These are phyloP conservation scores for Drosophila equinoxialis DNA, from an alignment of 1,140 invertebrate species.

Conservation along the genomic window DNA sequence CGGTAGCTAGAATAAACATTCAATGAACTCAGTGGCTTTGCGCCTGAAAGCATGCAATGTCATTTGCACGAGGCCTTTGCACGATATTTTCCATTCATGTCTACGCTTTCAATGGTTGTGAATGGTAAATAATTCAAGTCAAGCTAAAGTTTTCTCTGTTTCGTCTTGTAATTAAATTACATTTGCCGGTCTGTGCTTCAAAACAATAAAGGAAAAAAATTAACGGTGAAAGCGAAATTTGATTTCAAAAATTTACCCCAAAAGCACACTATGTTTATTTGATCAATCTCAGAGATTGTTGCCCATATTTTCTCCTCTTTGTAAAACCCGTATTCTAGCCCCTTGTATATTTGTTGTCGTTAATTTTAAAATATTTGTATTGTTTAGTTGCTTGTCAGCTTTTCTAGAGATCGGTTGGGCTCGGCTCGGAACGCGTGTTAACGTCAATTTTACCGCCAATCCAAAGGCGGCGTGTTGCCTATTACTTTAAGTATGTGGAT, in stretches of 20 bases:
- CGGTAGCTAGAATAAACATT: constrained; percentile 36
- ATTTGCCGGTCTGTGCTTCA: too few species aligned
- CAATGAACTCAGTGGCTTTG: constrained; percentile 47
- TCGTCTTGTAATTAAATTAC: too few species aligned
- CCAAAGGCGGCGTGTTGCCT: constrained; percentile 51
- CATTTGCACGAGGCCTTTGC: constrained; percentile 2
- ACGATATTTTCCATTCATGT: not conserved
- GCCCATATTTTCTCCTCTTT: not conserved
- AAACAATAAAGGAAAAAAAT: too few species aligned
- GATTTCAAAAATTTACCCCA: not conserved
- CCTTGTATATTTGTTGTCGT: constrained; percentile 1
- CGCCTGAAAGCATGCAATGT: constrained; percentile 28
- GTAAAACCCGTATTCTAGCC: not conserved
- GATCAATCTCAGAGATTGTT: not conserved
- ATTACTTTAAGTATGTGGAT: constrained; percentile 23
- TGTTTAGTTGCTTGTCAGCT: constrained; percentile 61
- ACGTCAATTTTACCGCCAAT: constrained; percentile 30
- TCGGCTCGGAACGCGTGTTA: not conserved
- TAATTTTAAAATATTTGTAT: constrained; percentile 19
- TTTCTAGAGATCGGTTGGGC: constrained; percentile 42
- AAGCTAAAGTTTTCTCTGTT: too few species aligned
- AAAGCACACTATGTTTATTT: not conserved
- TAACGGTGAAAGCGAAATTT: too few species aligned
- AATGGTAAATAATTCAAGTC: too few species aligned
- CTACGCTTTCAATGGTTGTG: not conserved